phyloP scores from a whole-genome alignment of 2,797 vertebrate genomes.

The Peromyscus attwateri region DNA sequence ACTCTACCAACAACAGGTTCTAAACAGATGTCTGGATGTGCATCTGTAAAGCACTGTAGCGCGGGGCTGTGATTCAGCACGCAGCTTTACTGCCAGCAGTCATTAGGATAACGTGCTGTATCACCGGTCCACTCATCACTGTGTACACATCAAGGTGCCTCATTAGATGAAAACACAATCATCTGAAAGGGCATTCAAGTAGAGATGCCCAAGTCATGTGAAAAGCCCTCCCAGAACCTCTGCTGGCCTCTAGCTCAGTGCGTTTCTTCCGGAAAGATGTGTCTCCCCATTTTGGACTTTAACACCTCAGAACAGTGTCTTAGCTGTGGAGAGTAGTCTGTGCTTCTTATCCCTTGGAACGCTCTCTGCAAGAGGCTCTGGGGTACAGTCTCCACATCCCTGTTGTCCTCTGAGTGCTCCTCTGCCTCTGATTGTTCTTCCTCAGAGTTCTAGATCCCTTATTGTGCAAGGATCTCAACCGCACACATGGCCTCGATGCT shows the following conservation, averaged over 20 bases:
- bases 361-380: not conserved
- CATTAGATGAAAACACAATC: conserved; percentile 23
- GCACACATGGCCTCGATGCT: not conserved
- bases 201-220: not conserved
- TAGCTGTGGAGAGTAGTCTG: not conserved
- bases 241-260: not conserved
- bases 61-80: conserved; percentile 58
- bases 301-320: not conserved
- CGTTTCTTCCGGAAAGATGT: not conserved
- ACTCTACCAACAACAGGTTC: conserved; percentile 73
- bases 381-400: not conserved
- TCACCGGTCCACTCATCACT: conserved; percentile 41
- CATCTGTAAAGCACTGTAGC: conserved; percentile 66
- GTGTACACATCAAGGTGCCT: conserved; percentile 53
- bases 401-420: not conserved
- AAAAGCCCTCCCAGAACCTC: not conserved
- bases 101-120: conserved; percentile 9
- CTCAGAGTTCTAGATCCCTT: not conserved
- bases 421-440: not conserved
- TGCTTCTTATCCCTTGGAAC: not conserved
- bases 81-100: conserved; percentile 32
- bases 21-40: conserved; percentile 69
- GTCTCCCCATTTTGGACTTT: not conserved
- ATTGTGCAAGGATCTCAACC: not conserved
- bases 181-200: conserved; percentile 39